Evolutionary conservation across 2,113 vertebrate species (phyloP), one percentile per base, ranked within the genome.

Genomic region (Lepus americanus): DNA sequence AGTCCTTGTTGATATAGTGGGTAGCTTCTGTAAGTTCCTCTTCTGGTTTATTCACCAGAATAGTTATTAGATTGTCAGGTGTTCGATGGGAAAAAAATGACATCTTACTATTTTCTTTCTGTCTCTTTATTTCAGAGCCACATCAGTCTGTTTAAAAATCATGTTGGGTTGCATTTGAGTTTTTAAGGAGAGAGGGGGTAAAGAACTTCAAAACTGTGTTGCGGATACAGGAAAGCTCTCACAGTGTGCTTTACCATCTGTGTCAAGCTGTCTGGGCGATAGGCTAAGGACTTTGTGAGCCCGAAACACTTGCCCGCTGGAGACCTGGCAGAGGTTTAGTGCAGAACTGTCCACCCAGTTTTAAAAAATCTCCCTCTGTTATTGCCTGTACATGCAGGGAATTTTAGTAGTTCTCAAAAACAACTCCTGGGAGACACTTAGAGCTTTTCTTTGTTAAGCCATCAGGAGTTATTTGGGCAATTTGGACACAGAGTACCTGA

Each of bases 21-120:
- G 31, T 70, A 66, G 27, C 74, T 79, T 87, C 63, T 29, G 0
- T 70, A 2, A 31, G 36, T 74, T 82, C 19, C 19, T 55, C 3
- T 73, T 94, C 90, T 84, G 33, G 9, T 69, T 81, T 78, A 78
- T 59, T 85, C 81, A 92, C 33, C 23, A 89, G 61, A 89, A 69
- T 79, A 79, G 63, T 70, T 80, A 55, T 27, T 59, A 19, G 25
- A 77, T 82, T 84, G 3, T 72, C 64, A 69, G 74, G 55, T 80
- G 67, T 74, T 59, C 39, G 64, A 31, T 17, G 11, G 55, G 55
- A 4, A 81, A 91, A 27, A 91, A 70, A 77, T 1, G 3, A 16
- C 8, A 70, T 59, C 29, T 90, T 61, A 23, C 13, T 29, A 33
- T 83, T 78, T 84, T 59, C 39, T 61, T 39, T 78, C 22, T 59